These are phyloP conservation scores for Antrozous pallidus DNA, from an alignment of 2,797 vertebrate genomes.

Conservation along the genomic window DNA sequence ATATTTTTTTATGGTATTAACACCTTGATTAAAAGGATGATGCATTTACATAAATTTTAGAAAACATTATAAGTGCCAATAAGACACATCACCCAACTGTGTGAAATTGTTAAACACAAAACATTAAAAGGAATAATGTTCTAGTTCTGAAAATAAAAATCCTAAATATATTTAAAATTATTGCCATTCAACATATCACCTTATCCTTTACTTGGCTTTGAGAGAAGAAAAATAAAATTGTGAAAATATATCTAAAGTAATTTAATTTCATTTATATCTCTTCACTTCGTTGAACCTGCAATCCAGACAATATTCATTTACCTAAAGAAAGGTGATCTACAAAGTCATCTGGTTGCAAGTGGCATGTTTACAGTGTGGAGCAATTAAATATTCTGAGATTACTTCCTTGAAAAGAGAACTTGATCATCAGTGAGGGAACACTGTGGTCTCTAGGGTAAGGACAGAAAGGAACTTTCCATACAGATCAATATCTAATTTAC, in stretches of 20 bases:
- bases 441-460: slow-evolving; percentile 48
- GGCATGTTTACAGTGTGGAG: slow-evolving; percentile 51
- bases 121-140: neutral
- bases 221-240: neutral
- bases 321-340: slow-evolving; percentile 24
- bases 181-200: neutral
- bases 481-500: slow-evolving; percentile 75
- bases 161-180: neutral
- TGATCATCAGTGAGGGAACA: slow-evolving; percentile 66
- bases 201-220: neutral
- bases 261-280: neutral
- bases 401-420: slow-evolving; percentile 53
- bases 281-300: slow-evolving; percentile 42
- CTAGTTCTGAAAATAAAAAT: neutral
- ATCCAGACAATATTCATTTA: slow-evolving; percentile 40
- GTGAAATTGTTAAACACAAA: neutral
- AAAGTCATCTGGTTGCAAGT: slow-evolving; percentile 45
- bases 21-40: neutral
- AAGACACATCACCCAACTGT: neutral
- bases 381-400: slow-evolving; percentile 49
- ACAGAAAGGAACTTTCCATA: slow-evolving; percentile 67
- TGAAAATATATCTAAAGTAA: neutral
- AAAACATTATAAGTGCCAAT: neutral
- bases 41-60: neutral
- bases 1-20: neutral